Base-by-base conservation (phyloP, 2,888 invertebrate genomes). In the Unio delphinus region DNA sequence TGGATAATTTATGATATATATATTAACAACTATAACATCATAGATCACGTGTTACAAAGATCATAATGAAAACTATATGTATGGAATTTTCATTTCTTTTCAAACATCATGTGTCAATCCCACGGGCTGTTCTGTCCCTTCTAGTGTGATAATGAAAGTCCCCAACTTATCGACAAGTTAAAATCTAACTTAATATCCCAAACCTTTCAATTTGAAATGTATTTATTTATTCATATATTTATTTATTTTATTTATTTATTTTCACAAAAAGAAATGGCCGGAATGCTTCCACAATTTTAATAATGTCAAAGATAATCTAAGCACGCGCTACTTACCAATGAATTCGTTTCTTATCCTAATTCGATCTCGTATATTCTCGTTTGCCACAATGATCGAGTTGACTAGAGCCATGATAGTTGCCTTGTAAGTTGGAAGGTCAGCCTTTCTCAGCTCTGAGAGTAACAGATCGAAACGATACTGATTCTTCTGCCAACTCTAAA, bases 301-400 rank as follows among this genome's bases (percentile, higher is more conserved):
- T 55, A 23, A 5, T 45, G n/a, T 57, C 45, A 67, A 45, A 45
- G 45, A 15, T 15, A 45, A 11, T 11, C 45, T 61, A 55, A 54
- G 45, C 30, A 30, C 34, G 56, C 26, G 11, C 28, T 56, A 80
- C 93, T 93, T 90, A 97, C 98, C 97, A 88, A 98, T 95, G 90
- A 97, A 97, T 92, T 98, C 98, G 89, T 97, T 97, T 84, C 98
- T 93, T 79, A 97, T 94, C 80, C 96, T 92, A 80, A 95, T 94
- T 85, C 97, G 92, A 89, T 97, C 97, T 81, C 95, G 94, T 80
- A 97, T 92, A 75, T 95, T 93, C 65, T 95, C 94, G 34, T 96
- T 96, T 59, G 96, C 96, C 88, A 97, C 95, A 90, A 98, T 95
- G 89, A 97, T 94, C 89, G 97, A 97, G 92, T 98, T 98, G 91